Evolutionary conservation across 2,797 vertebrate species (phyloP).

Genomic region (Aplochiton taeniatus): DNA sequence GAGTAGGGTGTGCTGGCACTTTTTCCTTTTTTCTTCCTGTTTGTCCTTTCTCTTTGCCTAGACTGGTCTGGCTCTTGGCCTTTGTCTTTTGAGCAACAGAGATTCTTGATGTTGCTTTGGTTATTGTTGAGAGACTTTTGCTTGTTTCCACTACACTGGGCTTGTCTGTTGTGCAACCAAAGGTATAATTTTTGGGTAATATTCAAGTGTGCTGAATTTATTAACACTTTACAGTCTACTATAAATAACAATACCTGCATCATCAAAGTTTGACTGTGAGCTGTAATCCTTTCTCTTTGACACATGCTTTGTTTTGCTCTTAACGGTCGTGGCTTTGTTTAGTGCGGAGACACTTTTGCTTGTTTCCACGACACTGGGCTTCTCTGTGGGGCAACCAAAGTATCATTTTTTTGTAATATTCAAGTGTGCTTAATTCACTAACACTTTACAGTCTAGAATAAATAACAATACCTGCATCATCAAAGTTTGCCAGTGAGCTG

Average conservation of each 20-base stretch:
- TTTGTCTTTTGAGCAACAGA: background rate
- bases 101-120: background rate
- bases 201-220: too few species aligned
- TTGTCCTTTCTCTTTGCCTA: constrained; percentile 10
- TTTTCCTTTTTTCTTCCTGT: constrained; percentile 1
- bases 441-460: too few species aligned
- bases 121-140: constrained; percentile 20
- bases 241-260: constrained; percentile 12
- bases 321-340: background rate
- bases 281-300: constrained; percentile 8
- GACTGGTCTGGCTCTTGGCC: constrained; percentile 12
- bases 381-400: too few species aligned
- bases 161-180: constrained; percentile 57
- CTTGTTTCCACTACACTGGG: constrained; percentile 7
- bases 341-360: too few species aligned
- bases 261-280: constrained; percentile 19
- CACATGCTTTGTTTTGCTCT: constrained; percentile 10
- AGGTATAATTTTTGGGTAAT: background rate
- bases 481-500: too few species aligned
- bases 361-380: too few species aligned
- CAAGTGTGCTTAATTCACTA: too few species aligned
- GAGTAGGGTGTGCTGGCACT: background rate
- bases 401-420: too few species aligned
- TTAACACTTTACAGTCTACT: too few species aligned
- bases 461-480: too few species aligned